Conservation (phyloP, 2,797 vertebrate genomes). For the Ctenopoma kingsleyae region DNA sequence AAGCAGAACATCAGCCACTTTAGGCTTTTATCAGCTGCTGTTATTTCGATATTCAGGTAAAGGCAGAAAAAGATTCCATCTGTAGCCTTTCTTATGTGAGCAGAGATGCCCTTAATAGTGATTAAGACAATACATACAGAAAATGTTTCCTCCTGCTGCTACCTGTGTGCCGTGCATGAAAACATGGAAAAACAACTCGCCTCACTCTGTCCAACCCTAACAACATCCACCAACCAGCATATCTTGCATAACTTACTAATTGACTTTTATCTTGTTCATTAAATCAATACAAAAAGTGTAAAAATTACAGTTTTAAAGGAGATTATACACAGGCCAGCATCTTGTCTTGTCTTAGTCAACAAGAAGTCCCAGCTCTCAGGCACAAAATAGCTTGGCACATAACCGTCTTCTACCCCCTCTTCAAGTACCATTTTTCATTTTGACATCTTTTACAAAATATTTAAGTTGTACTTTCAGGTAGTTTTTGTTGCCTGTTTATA, state of each 20-base stretch:
- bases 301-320: background rate
- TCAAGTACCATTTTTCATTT: no score
- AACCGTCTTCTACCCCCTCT: no score
- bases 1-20: constrained; percentile 5
- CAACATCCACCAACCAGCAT: no score
- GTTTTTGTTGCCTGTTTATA: no score
- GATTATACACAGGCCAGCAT: background rate
- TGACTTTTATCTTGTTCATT: background rate
- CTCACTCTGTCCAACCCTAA: background rate
- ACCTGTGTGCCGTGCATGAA: background rate
- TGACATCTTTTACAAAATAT: no score
- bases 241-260: background rate
- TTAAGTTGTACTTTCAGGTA: no score
- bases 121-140: constrained; percentile 3
- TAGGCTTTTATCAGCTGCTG: constrained; percentile 5
- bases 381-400: no score
- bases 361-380: no score
- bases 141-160: background rate
- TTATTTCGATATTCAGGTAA: constrained; percentile 15
- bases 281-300: background rate
- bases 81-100: constrained; percentile 4
- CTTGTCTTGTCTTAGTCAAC: no score
- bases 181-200: background rate
- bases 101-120: background rate
- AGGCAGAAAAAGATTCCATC: background rate